Base-by-base conservation (phyloP, 2,888 invertebrate species). In the Xestia c-nigrum region DNA sequence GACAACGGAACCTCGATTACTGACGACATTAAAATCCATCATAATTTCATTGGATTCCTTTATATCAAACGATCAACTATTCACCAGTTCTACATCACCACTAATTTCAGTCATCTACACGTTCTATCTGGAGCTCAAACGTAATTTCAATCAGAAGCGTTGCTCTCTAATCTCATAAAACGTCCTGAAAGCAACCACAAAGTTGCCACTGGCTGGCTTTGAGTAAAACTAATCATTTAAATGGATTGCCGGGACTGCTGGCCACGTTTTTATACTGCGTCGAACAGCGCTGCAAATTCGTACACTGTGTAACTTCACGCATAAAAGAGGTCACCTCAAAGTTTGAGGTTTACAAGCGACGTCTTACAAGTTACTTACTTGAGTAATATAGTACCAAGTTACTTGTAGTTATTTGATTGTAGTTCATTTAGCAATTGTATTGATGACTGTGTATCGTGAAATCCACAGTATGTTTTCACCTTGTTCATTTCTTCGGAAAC, bases 171-270 rank as follows among this genome's bases (percentile, higher is more conserved):
- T 80, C 66, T 47, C 47, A 47, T 69, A 40, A 74, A 66, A 59
- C 19, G 31, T 80, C 69, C 40, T 80, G n/a, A 80, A 80, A 80
- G 81, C 61, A 68, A 57, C 63, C 57, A 70, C 80, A 57, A 71
- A 70, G 50, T 81, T 71, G 21, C 40, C 40, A n/a, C 38, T 19
- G 57, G 21, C 52, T n/a, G 46, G 55, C 24, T 55, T 5, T 16
- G 12, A 78, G 19, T 24, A 38, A 64, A 69, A 67, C 66, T 81
- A 81, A 81, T 80, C 40, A 67, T 70, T 31, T 50, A 55, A 80
- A 81, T 71, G 81, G 69, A 52, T 80, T 50, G 19, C 46, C 14
- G 12, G 24, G 14, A 46, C 31, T 64, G 40, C 40, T 63, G 24
- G 24, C 71, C 16, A 47, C 14, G 67, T 47, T 47, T 67, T 43